Evolutionary conservation across 1,140 invertebrate species (phyloP), one percentile per base, ranked within the genome.

Genomic region (Pachyrhynchus sulphureomaculatus): DNA sequence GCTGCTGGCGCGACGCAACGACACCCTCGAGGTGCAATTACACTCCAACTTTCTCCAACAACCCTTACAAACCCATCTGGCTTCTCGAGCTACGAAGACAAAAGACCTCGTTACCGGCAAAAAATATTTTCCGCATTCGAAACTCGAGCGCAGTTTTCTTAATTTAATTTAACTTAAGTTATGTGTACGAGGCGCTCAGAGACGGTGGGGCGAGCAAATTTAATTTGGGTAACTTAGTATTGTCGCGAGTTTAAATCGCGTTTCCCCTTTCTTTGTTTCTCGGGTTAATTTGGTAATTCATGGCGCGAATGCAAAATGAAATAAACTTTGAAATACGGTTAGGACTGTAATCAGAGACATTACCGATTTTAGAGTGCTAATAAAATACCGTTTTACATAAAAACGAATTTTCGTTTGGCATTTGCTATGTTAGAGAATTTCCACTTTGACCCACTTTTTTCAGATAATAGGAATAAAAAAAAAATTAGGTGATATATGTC

Each of bases 151-250:
- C 66, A 63, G 65, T 68, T 69, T 70, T 70, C 69, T 70, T 70
- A 68, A 70, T 70, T 70, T 70, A 70, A 70, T 70, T 70, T 67
- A 64, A 61, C 44, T 62, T 67, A 65, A 70, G 65, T 70, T 70
- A 70, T 68, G 65, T 65, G 45, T 37, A 60, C 59, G 17, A 29
- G 42, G 26, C 42, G 5, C 37, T 21, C 60, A 56, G 49, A 52
- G 52, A 47, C 45, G 54, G 51, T 57, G 56, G 52, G 57, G 62
- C 58, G 66, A 44, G 64, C 56, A 69, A 70, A 70, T 70, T 70
- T 69, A 68, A 69, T 71, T 71, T 67, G 65, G 65, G 65, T 61
- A 67, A 69, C 59, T 71, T 71, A 67, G 69, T 68, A 69, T 71
- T 69, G 69, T 71, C 67, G 63, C 67, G 63, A 62, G 54, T 65